Evolutionary conservation across 2,888 invertebrate genomes (phyloP).

Genomic region (Tolmerus cingulatus): DNA sequence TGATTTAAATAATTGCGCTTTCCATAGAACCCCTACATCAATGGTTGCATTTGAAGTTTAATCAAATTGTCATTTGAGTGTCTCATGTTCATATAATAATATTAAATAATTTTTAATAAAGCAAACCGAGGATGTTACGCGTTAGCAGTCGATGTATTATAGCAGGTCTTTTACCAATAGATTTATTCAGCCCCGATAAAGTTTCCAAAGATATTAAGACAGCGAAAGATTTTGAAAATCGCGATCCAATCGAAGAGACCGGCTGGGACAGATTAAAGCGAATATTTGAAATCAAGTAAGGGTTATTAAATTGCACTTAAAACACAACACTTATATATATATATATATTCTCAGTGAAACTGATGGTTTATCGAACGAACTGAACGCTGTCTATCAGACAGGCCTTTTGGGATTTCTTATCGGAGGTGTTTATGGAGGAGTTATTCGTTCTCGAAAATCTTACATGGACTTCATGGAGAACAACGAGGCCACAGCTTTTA

Average conservation of each 20-base stretch:
- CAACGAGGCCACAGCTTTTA: slow-evolving; percentile 77
- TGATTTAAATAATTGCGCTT: background rate
- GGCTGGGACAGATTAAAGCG: slow-evolving; percentile 59
- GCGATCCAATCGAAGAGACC: slow-evolving; percentile 52
- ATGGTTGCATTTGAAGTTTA: background rate
- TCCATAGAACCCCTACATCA: background rate
- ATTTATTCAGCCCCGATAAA: background rate
- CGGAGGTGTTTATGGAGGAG: slow-evolving; percentile 74
- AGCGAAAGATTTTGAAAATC: background rate
- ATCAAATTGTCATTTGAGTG: background rate
- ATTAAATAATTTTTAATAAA: background rate
- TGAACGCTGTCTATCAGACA: slow-evolving; percentile 70
- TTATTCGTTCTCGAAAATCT: slow-evolving; percentile 68
- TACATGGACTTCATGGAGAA: slow-evolving; percentile 75
- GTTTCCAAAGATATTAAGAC: slow-evolving; percentile 1
- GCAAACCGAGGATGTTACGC: background rate
- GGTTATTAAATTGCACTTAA: background rate
- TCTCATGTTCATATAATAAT: background rate
- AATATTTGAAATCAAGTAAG: slow-evolving; percentile 60
- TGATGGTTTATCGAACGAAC: slow-evolving; percentile 70
- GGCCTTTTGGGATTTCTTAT: slow-evolving; percentile 68
- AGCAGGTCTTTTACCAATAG: slow-evolving; percentile 1
- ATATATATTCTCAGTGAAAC: slow-evolving; percentile 67
- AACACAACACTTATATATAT: background rate
- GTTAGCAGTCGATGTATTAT: background rate